Conservation (phyloP, 2,888 invertebrate genomes). For the Mimumesa dahlbomi region DNA sequence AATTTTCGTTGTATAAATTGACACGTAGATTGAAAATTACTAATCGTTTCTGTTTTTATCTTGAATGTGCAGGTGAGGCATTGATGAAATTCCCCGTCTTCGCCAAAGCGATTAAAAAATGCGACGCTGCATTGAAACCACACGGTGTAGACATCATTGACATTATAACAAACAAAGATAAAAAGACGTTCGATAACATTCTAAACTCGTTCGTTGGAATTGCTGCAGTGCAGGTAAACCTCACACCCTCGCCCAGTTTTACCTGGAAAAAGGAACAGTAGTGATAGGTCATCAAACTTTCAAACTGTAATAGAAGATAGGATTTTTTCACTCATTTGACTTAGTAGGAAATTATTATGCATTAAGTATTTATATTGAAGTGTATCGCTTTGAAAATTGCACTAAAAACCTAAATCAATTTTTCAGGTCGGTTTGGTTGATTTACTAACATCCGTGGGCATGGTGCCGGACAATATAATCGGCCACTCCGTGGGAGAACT, state of each 20-base stretch:
- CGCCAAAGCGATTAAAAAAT: conserved; percentile 84
- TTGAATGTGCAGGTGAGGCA: conserved; percentile 82
- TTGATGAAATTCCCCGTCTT: conserved; percentile 86
- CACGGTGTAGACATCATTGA: conserved; percentile 84
- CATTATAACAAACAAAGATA: conserved; percentile 83
- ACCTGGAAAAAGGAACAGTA: too few relatives aligned
- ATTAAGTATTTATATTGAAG: too few relatives aligned
- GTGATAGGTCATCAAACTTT: too few relatives aligned
- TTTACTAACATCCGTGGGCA: conserved; percentile 83
- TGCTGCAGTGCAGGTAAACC: conserved; percentile 83
- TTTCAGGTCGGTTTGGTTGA: conserved; percentile 85
- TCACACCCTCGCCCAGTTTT: too few relatives aligned
- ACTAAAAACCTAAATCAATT: not conserved
- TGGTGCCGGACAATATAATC: conserved; percentile 87
- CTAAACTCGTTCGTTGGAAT: conserved; percentile 88
- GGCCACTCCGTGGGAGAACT: conserved; percentile 98
- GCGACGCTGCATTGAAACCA: conserved; percentile 82
- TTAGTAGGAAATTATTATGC: too few relatives aligned
- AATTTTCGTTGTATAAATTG: too few relatives aligned
- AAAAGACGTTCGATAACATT: conserved; percentile 84
- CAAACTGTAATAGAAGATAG: too few relatives aligned
- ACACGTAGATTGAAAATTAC: too few relatives aligned
- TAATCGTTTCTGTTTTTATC: too few relatives aligned
- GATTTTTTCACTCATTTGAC: too few relatives aligned
- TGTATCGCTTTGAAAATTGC: too few relatives aligned